Percentiles rank a stretch among this genome's conserved stretches.
phyloP scores from a whole-genome alignment of 2,888 invertebrate species.

The Clitarchus hookeri region DNA sequence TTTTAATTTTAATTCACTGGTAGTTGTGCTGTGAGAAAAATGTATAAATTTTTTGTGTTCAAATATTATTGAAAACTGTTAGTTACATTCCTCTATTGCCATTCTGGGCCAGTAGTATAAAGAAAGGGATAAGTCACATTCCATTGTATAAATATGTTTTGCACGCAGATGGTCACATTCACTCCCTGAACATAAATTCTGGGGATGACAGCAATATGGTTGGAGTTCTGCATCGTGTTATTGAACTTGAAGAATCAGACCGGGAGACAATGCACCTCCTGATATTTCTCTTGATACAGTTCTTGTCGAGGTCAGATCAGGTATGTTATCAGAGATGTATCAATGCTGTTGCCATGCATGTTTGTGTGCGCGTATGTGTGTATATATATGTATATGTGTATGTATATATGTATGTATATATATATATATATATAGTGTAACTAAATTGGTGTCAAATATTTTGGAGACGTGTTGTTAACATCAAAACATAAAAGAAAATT shows the following conservation, averaged over 20 bases:
- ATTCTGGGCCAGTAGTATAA: background rate
- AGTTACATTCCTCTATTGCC: background rate
- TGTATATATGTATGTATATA: too few species aligned
- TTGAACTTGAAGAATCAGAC: conserved; percentile 93
- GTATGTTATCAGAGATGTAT: conserved; percentile 47
- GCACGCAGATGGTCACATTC: conserved; percentile 75
- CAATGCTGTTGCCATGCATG: background rate
- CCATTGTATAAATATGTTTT: background rate
- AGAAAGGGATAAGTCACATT: background rate
- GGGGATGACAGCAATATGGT: conserved; percentile 80
- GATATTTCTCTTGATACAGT: conserved; percentile 96
- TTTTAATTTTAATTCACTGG: too few species aligned
- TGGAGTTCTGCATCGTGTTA: conserved; percentile 80
- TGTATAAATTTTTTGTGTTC: too few species aligned
- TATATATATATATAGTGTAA: background rate
- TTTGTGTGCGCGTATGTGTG: background rate
- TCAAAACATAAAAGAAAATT: background rate
- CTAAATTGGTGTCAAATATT: background rate
- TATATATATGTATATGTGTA: background rate
- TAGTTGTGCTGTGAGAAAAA: too few species aligned
- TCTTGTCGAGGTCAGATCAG: conserved; percentile 80
- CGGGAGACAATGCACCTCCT: conserved; percentile 93
- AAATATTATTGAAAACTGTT: too few species aligned
- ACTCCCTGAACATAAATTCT: conserved; percentile 72
- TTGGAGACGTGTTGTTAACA: background rate